These are phyloP conservation scores for Cryptoprocta ferox DNA, from an alignment of 2,797 vertebrate genomes.

Conservation along the genomic window DNA sequence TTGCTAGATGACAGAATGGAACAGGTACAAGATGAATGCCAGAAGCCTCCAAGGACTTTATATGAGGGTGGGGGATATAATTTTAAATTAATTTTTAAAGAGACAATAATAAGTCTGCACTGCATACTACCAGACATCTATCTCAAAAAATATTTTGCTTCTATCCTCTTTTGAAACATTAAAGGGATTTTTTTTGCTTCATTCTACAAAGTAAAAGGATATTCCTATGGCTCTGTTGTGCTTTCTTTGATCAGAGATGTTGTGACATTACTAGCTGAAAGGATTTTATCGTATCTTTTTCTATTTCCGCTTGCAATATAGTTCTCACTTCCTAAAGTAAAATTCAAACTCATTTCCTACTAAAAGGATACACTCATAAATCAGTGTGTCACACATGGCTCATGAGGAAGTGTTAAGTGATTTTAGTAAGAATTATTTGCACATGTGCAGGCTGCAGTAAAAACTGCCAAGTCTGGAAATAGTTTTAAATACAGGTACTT, in stretches of 20 bases:
- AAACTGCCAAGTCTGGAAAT: conserved; percentile 65
- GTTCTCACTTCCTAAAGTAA: conserved; percentile 61
- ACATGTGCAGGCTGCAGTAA: conserved; percentile 24
- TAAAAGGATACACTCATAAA: conserved; percentile 65
- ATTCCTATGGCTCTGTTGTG: background rate
- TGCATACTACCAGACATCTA: background rate
- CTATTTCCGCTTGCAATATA: conserved; percentile 45
- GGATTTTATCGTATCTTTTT: conserved; percentile 43
- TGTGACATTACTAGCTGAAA: conserved; percentile 2
- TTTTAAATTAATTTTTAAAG: conserved; percentile 56
- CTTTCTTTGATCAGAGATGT: conserved; percentile 39
- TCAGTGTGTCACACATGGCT: conserved; percentile 44
- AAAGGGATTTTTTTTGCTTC: conserved; percentile 2
- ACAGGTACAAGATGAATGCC: background rate
- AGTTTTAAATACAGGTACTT: conserved; percentile 53
- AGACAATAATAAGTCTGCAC: background rate
- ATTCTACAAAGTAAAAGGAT: background rate
- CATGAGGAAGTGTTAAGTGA: conserved; percentile 57
- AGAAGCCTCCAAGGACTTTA: background rate
- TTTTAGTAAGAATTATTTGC: conserved; percentile 70
- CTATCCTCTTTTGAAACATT: background rate
- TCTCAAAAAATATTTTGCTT: background rate
- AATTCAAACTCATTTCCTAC: conserved; percentile 73
- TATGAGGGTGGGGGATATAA: background rate
- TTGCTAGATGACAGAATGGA: background rate